A percentile compares a stretch with the other conserved stretches of the same genome.
These are phyloP conservation scores for Mustelus asterias DNA, from an alignment of 2,113 vertebrate genomes.

Conservation along the genomic window DNA sequence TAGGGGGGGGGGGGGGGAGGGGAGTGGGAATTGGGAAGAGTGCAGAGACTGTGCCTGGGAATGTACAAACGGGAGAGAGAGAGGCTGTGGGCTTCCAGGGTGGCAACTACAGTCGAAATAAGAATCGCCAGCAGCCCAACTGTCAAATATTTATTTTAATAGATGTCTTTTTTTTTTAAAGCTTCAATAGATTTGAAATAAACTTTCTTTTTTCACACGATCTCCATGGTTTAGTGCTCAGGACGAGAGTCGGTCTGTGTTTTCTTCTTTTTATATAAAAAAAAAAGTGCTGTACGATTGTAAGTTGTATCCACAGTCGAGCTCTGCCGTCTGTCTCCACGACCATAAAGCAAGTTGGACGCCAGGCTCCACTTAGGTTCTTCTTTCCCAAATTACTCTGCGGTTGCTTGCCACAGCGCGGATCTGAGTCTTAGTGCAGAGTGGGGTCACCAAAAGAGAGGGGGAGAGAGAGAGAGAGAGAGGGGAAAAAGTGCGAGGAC, in stretches of 20 bases:
- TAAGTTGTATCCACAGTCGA: not conserved
- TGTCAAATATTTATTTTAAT: slow-evolving; percentile 33
- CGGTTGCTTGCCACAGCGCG: not conserved
- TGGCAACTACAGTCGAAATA: not conserved
- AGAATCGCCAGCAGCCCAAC: not conserved
- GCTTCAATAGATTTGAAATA: slow-evolving; percentile 28
- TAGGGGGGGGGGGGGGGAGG: too few relatives aligned
- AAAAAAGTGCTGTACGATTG: slow-evolving; percentile 30
- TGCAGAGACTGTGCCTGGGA: not conserved
- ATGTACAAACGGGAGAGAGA: not conserved
- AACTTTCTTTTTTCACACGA: not conserved
- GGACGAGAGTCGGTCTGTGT: not conserved
- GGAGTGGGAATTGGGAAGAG: not conserved
- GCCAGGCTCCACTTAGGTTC: not conserved
- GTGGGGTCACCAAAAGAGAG: not conserved
- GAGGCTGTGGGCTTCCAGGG: not conserved
- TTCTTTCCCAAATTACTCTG: not conserved
- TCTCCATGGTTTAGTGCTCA: slow-evolving; percentile 30
- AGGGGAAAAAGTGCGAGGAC: not conserved
- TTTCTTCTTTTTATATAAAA: not conserved
- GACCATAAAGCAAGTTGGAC: not conserved
- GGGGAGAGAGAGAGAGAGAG: not conserved
- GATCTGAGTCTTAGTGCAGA: slow-evolving; percentile 25
- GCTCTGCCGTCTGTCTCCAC: not conserved
- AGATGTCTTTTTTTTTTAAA: slow-evolving; percentile 28